Base-by-base conservation (phyloP, 1,140 invertebrate genomes). In the Reticulitermes speratus region DNA sequence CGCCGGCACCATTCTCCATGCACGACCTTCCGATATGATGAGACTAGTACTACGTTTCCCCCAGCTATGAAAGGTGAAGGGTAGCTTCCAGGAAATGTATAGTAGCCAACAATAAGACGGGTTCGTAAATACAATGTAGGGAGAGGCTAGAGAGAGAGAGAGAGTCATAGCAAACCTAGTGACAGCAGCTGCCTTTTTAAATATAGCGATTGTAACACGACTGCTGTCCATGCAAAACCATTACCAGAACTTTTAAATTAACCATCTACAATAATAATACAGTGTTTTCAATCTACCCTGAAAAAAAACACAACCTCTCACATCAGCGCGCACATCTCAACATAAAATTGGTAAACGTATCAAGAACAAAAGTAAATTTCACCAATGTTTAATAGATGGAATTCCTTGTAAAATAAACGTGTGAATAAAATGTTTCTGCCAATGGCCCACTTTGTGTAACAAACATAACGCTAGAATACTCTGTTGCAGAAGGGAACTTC, bases 121-220 rank as follows among this genome's bases (percentile, higher is more conserved):
- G 65, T 75, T 75, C 65, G 25, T 75, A 30, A 30, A n/a, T 23
- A 30, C 65, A 30, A 30, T n/a, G 65, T 30, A 9, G 2, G 65
- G n/a, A 23, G 59, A 23, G 59, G 7, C 14, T 65, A 23, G 59
- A 23, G 59, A 23, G 65, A 25, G 65, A 30, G 0, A 1, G 65
- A 6, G 0, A n/a, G 65, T 75, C 65, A 25, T 25, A 75, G 8
- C n/a, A 75, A n/a, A 75, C n/a, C 65, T 11, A 30, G 65, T 30
- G 25, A 75, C 65, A 30, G 65, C 65, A 75, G 65, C 65, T 75
- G 65, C n/a, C 65, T 75, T 75, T 75, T 75, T 75, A 75, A 30
- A 75, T 30, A 75, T 75, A 30, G 25, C 7, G 65, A n/a, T 75
- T 75, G 25, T 75, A 75, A 75, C 65, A n/a, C 25, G 25, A 75